Conservation (phyloP, 2,113 vertebrate genomes). For the Forbesichthys agassizii region DNA sequence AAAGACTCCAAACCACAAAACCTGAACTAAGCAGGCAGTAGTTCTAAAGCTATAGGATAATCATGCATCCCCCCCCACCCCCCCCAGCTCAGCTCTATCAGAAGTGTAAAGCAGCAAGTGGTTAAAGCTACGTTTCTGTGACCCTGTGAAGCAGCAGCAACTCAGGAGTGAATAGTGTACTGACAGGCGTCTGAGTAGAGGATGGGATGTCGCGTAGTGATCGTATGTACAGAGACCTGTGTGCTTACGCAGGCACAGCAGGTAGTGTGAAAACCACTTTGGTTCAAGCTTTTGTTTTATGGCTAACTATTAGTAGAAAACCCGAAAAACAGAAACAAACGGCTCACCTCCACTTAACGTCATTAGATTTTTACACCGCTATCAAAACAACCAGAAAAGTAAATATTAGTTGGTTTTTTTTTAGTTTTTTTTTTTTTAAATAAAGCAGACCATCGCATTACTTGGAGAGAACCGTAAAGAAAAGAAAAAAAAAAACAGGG, state of each 20-base stretch:
- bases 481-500: slow-evolving; percentile 34
- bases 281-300: slow-evolving; percentile 98
- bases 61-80: slow-evolving; percentile 50
- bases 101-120: slow-evolving; percentile 59
- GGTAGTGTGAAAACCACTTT: slow-evolving; percentile 98
- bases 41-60: slow-evolving; percentile 65
- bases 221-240: slow-evolving; percentile 81
- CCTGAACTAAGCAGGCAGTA: slow-evolving; percentile 52
- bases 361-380: slow-evolving; percentile 79
- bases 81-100: slow-evolving; percentile 40
- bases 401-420: slow-evolving; percentile 3
- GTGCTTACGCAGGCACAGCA: slow-evolving; percentile 95
- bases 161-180: slow-evolving; percentile 60
- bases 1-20: slow-evolving; percentile 30
- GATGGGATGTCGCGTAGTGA: slow-evolving; percentile 83
- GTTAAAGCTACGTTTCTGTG: slow-evolving; percentile 67
- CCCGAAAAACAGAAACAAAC: slow-evolving; percentile 43
- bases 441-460: slow-evolving; percentile 20
- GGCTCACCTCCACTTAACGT: slow-evolving; percentile 67
- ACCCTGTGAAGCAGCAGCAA: slow-evolving; percentile 58
- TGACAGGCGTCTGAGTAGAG: slow-evolving; percentile 67
- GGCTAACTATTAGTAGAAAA: slow-evolving; percentile 83
- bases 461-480: slow-evolving; percentile 18
- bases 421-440: background rate
- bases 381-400: slow-evolving; percentile 56